Evolutionary conservation across 2,888 invertebrate species (phyloP).

Genomic region (Plebejus argus): DNA sequence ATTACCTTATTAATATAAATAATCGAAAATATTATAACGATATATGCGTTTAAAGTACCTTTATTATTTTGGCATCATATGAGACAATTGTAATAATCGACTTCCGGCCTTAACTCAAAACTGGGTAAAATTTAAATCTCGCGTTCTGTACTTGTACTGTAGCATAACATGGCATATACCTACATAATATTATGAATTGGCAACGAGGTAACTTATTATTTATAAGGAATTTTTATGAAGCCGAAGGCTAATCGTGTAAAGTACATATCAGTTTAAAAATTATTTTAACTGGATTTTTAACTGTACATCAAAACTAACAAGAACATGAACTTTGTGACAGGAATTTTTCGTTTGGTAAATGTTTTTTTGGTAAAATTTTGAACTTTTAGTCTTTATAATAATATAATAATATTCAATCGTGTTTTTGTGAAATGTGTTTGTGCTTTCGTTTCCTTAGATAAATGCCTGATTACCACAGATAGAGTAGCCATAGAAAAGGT

Average conservation of each 20-base stretch:
- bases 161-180: slow-evolving; percentile 40
- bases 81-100: too few relatives aligned
- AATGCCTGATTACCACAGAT: too few relatives aligned
- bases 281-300: slow-evolving; percentile 24
- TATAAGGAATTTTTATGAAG: slow-evolving; percentile 55
- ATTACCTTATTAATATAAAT: too few relatives aligned
- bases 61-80: too few relatives aligned
- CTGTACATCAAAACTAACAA: slow-evolving; percentile 4
- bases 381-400: neutral
- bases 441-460: too few relatives aligned
- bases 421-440: too few relatives aligned
- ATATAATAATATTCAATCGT: too few relatives aligned
- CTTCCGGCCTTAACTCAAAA: neutral
- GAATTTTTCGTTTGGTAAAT: neutral
- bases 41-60: too few relatives aligned
- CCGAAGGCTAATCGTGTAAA: slow-evolving; percentile 53
- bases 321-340: neutral
- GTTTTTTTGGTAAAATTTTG: neutral
- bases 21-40: too few relatives aligned
- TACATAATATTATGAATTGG: slow-evolving; percentile 8
- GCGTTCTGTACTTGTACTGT: neutral
- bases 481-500: too few relatives aligned
- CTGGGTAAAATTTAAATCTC: neutral
- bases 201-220: slow-evolving; percentile 53
- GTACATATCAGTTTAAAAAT: slow-evolving; percentile 25